Conservation (phyloP, 1,140 invertebrate species). For the Penaeus indicus region DNA sequence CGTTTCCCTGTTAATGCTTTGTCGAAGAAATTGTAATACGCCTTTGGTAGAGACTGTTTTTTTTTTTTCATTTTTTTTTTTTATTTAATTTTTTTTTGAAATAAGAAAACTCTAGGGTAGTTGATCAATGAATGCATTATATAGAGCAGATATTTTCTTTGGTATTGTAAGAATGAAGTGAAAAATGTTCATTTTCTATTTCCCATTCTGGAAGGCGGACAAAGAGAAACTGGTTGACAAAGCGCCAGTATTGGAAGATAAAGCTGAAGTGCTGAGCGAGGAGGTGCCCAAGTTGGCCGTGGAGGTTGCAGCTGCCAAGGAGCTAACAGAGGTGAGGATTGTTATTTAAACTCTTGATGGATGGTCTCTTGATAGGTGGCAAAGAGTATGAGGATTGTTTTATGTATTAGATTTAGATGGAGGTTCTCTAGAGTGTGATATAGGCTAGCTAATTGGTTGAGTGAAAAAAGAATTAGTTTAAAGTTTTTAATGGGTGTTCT, state of each 20-base stretch:
- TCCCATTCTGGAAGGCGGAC: constrained; percentile 34
- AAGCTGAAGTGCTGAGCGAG: constrained; percentile 56
- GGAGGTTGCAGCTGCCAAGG: constrained; percentile 39
- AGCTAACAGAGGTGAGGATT: constrained; percentile 50
- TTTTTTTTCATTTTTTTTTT: not conserved
- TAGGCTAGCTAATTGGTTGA: too few species aligned
- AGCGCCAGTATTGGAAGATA: constrained; percentile 72
- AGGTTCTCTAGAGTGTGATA: too few species aligned
- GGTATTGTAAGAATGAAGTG: not conserved
- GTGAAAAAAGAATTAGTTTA: too few species aligned
- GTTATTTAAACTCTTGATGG: not conserved
- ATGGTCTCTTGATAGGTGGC: not conserved
- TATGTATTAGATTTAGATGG: too few species aligned
- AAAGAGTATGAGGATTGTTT: too few species aligned
- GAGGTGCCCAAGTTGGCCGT: constrained; percentile 42
- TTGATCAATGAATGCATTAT: too few species aligned
- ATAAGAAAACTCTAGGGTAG: too few species aligned
- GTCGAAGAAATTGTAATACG: not conserved
- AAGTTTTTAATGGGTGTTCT: too few species aligned
- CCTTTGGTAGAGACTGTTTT: not conserved
- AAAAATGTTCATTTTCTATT: not conserved
- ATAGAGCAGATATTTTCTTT: not conserved
- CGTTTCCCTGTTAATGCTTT: not conserved
- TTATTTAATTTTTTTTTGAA: not conserved
- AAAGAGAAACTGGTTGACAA: constrained; percentile 74